Evolutionary conservation across 2,888 invertebrate genomes (phyloP).

Genomic region (Acleris sparsana): DNA sequence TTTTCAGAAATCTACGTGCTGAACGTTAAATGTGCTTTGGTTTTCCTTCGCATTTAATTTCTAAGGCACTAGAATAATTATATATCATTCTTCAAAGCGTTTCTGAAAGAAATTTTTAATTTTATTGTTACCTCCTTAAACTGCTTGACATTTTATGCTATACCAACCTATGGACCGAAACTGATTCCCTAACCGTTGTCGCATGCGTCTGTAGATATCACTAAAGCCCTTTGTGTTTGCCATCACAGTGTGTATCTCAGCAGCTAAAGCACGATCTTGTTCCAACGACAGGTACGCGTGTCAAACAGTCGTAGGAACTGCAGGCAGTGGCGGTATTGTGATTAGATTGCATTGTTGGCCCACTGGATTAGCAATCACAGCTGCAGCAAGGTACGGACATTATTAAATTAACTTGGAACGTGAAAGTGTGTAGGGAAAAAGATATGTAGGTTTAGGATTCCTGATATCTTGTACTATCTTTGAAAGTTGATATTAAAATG

Average conservation of each 20-base stretch:
- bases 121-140: no score
- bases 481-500: background rate
- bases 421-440: background rate
- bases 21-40: no score
- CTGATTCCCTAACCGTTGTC: background rate
- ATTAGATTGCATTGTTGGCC: conserved; percentile 2
- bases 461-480: background rate
- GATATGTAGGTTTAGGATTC: background rate
- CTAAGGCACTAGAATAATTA: no score
- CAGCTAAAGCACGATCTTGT: background rate
- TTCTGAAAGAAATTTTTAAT: no score
- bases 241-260: background rate
- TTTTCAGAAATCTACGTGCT: no score
- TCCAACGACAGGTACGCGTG: conserved; percentile 2
- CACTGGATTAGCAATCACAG: conserved; percentile 17
- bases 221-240: no score
- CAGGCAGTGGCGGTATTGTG: conserved; percentile 1
- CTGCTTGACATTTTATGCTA: no score
- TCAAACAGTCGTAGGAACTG: background rate
- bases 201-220: background rate
- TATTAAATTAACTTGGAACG: background rate
- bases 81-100: no score
- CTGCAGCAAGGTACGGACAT: background rate
- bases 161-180: no score
- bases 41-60: no score